Evolutionary conservation across 2,888 invertebrate genomes (phyloP), one percentile per base, ranked within the genome.

Genomic region (Dysmachus trigonus): DNA sequence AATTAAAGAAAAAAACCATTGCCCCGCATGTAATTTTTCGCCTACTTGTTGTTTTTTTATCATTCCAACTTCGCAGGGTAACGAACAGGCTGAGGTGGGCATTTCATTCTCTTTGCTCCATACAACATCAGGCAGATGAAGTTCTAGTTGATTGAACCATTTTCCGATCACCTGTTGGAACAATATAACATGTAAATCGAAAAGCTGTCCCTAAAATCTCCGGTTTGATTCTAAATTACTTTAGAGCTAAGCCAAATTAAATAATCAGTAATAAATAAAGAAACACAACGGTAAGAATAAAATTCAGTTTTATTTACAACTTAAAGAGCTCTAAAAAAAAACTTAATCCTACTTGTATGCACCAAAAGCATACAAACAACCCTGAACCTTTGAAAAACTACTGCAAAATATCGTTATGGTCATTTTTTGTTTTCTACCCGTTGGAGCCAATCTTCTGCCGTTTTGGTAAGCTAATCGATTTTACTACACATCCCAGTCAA

Each of bases 1-100:
- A 62, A 47, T 62, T 62, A 18, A 62, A 18, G 18, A 51, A 62
- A 27, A 62, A 18, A 41, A 27, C 31, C 76, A 51, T 72, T 53
- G 10, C 7, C 10, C n/a, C 2, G n/a, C n/a, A 15, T 33, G n/a
- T 81, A 51, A 51, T 15, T 47, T 79, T n/a, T n/a, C 4, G 30
- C 27, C 30, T 89, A 93, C 93, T 92, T 94, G 94, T 91, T 95
- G 94, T 90, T 94, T 95, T 89, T 94, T 94, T 87, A 95, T 94
- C 93, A 95, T 94, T 73, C 95, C 95, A 41, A 93, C 92, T 87
- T 92, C 93, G 90, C 96, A 96, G 6, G 95, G 95, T 86, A 94
- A 91, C 62, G 95, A 95, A 89, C 96, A 96, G 0, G 95, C 94
- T 1, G 95, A 96, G 53, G 93, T 93, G 5, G 96, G 95, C 85